phyloP scores from a whole-genome alignment of 2,888 invertebrate species.

The Altica lythri region DNA sequence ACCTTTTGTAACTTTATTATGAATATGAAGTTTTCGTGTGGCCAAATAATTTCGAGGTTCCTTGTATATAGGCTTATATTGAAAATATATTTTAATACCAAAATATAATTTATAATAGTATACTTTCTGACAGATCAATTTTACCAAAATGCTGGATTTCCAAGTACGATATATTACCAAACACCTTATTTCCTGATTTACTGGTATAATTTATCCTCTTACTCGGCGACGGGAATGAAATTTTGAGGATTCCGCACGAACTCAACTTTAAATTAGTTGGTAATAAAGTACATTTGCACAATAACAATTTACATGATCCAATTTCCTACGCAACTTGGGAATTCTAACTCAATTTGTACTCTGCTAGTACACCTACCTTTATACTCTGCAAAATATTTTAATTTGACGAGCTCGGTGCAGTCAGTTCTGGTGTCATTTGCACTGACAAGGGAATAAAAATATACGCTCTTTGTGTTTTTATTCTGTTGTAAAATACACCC shows the following conservation, averaged over 20 bases:
- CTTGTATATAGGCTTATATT: too few relatives aligned
- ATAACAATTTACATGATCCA: conserved; percentile 37
- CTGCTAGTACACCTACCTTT: conserved; percentile 23
- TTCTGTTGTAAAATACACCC: too few relatives aligned
- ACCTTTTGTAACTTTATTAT: too few relatives aligned
- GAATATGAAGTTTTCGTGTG: too few relatives aligned
- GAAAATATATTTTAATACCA: too few relatives aligned
- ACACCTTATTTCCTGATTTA: conserved; percentile 3
- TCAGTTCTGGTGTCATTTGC: too few relatives aligned
- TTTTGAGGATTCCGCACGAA: conserved; percentile 23
- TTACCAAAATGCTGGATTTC: neutral
- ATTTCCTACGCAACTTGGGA: conserved; percentile 30
- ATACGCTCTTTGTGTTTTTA: too few relatives aligned
- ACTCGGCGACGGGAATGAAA: conserved; percentile 1
- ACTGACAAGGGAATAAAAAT: too few relatives aligned
- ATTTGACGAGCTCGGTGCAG: conserved; percentile 1
- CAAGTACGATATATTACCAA: neutral
- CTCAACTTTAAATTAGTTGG: conserved; percentile 34
- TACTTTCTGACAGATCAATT: conserved; percentile 10
- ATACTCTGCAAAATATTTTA: conserved; percentile 30
- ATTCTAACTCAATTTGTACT: conserved; percentile 33
- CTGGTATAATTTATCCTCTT: too few relatives aligned
- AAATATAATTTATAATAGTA: neutral
- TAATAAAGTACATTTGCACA: conserved; percentile 35
- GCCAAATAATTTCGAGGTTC: too few relatives aligned